Percentiles rank a stretch among this genome's conserved stretches.
phyloP scores from a whole-genome alignment of 92 coral and sea anemone genomes.

The Anthopleura xanthogrammica region DNA sequence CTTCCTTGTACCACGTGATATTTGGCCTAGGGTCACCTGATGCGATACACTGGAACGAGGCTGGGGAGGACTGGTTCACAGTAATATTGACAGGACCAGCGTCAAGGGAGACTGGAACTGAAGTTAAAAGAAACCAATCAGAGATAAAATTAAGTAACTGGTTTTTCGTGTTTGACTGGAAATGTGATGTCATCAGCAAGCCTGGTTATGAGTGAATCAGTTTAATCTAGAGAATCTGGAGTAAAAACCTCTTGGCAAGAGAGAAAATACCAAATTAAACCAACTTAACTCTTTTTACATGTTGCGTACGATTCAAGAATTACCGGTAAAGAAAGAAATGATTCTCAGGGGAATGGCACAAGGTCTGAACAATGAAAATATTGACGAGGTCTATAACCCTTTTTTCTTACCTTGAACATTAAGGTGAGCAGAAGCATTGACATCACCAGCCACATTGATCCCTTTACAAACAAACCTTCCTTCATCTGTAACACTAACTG shows the following conservation, averaged over 20 bases:
- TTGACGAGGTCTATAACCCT: too few relatives aligned
- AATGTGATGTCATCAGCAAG: not conserved
- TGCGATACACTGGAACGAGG: conserved; percentile 81
- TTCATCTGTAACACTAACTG: conserved; percentile 61
- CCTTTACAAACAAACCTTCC: conserved; percentile 79
- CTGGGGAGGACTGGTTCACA: conserved; percentile 81
- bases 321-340: too few relatives aligned
- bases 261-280: too few relatives aligned
- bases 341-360: too few relatives aligned
- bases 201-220: too few relatives aligned
- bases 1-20: conserved; percentile 81
- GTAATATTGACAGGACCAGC: conserved; percentile 77
- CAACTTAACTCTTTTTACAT: too few relatives aligned
- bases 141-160: not conserved
- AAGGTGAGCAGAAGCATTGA: conserved; percentile 57
- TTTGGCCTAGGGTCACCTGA: conserved; percentile 91
- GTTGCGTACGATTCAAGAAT: too few relatives aligned
- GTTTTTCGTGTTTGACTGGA: too few relatives aligned
- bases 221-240: too few relatives aligned
- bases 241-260: too few relatives aligned
- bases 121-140: not conserved
- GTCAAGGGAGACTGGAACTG: conserved; percentile 84
- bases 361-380: too few relatives aligned
- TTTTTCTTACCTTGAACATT: conserved; percentile 68
- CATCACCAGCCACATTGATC: conserved; percentile 68